Base-by-base conservation (phyloP, 1,140 invertebrate species). In the Diorhabda sublineata region DNA sequence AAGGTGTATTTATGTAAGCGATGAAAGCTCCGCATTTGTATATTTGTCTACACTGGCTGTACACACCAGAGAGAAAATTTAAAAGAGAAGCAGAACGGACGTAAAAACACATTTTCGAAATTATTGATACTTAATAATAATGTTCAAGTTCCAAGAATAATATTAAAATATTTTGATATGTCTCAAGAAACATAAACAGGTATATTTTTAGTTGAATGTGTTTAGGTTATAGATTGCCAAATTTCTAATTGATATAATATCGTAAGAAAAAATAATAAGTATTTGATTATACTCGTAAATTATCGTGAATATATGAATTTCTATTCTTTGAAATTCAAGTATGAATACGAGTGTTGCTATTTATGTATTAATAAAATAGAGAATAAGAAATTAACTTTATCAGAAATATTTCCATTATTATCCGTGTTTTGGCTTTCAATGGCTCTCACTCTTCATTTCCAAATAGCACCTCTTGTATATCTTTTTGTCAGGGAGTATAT, bases 81-180 rank as follows among this genome's bases (percentile, higher is more conserved):
- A 8, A 52, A 52, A 52, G 47, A 52, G 47, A 8, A 62, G 11
- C n/a, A 45, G 42, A 9, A 42, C 42, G 44, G n/a, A 62, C 5
- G 42, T 42, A 8, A 3, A 26, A 64, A 64, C 45, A 52, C 45
- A 57, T n/a, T 64, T 64, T 57, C 63, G 4, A 44, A 62, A 62
- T 45, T 44, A 64, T 64, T 42, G 63, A 45, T 60, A 60, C 57
- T 67, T 60, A 44, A 67, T 67, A 67, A 59, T 67, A 63, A 63
- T 52, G 57, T 42, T 42, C 3, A 60, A 60, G 63, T 67, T 67
- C 65, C 65, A 67, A 67, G 58, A 67, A 61, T 60, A 61, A 67
- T 61, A 67, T 67, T 67, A 11, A 64, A 61, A 67, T 67, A 67
- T 67, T 67, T 67, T 60, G 65, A 67, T 67, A 67, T 56, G 58